These are phyloP conservation scores for Diplolepis rosae DNA, from an alignment of 2,888 invertebrate genomes.

Conservation along the genomic window DNA sequence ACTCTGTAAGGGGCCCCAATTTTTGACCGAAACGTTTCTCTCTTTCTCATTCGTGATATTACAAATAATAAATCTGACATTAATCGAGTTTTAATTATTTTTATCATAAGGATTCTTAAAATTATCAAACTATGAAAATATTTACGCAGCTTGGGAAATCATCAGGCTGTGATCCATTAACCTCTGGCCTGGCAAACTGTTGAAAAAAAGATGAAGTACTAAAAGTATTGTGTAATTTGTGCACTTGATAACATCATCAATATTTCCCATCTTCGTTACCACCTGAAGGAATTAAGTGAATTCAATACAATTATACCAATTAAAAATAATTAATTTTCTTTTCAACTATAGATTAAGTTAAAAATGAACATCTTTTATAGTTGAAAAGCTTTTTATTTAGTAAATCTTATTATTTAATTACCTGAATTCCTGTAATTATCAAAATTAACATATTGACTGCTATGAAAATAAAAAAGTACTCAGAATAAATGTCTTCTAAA, in stretches of 20 bases:
- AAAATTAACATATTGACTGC: slow-evolving; percentile 34
- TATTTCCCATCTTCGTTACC: not conserved
- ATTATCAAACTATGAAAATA: not conserved
- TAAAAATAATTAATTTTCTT: not conserved
- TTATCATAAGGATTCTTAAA: not conserved
- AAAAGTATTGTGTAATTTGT: not conserved
- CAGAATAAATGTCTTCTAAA: slow-evolving; percentile 15
- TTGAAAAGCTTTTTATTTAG: too few species aligned
- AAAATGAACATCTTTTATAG: too few species aligned
- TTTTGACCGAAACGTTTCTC: too few species aligned
- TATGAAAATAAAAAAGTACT: slow-evolving; percentile 19
- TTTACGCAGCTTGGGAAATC: not conserved
- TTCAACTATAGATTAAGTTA: too few species aligned
- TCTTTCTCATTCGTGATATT: too few species aligned
- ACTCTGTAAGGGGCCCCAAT: too few species aligned
- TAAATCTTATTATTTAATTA: not conserved
- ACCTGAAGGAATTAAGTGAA: too few species aligned
- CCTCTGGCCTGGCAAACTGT: slow-evolving; percentile 4
- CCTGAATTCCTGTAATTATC: slow-evolving; percentile 35
- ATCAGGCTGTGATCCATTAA: slow-evolving; percentile 19
- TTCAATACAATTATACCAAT: too few species aligned
- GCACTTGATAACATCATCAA: not conserved
- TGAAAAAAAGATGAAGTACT: slow-evolving; percentile 8
- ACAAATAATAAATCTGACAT: too few species aligned
- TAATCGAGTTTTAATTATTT: too few species aligned